These are phyloP conservation scores for Trachelus iudaicus DNA, from an alignment of 2,888 invertebrate genomes.

Conservation along the genomic window DNA sequence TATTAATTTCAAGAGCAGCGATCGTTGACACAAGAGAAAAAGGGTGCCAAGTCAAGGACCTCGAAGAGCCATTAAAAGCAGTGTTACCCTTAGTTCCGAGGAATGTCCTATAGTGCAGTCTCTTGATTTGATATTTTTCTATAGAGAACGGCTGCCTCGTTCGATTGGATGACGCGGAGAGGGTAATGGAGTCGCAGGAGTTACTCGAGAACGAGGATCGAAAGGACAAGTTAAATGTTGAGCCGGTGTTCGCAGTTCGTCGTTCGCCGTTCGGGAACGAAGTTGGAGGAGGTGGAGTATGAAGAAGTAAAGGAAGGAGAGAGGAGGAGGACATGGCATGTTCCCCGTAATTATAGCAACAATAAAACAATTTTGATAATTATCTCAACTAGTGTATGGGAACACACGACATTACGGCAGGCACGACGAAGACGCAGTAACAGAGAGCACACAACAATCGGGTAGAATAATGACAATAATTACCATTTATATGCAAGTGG, in stretches of 20 bases:
- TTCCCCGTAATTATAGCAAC: conserved; percentile 64
- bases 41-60: background rate
- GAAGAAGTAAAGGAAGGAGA: conserved; percentile 7
- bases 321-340: conserved; percentile 56
- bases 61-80: background rate
- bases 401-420: conserved; percentile 58
- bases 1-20: conserved; percentile 49
- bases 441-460: conserved; percentile 56
- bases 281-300: conserved; percentile 15
- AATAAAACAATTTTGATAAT: conserved; percentile 65
- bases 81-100: background rate
- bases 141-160: background rate
- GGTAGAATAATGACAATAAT: conserved; percentile 65
- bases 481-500: conserved; percentile 66
- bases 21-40: conserved; percentile 36
- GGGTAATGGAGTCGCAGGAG: background rate
- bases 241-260: background rate
- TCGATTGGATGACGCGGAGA: background rate
- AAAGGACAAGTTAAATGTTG: background rate
- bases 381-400: conserved; percentile 65
- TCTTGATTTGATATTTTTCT: background rate
- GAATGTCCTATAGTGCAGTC: background rate
- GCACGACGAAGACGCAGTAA: conserved; percentile 3
- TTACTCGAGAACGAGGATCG: background rate
- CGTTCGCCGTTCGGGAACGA: background rate